Evolutionary conservation across 2,888 invertebrate species (phyloP), one percentile per base, ranked within the genome.

Genomic region (Abrostola tripartita): DNA sequence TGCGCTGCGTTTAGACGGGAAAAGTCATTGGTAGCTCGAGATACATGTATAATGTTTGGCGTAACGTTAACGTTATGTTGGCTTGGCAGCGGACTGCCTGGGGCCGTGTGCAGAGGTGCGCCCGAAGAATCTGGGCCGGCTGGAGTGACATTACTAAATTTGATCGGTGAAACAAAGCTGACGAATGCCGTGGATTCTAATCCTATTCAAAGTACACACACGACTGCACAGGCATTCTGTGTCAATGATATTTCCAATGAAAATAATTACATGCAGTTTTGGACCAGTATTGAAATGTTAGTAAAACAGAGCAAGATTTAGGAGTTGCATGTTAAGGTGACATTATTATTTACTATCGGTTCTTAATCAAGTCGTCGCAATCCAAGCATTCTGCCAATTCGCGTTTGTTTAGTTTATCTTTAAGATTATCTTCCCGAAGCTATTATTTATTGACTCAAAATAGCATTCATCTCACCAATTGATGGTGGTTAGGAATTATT

Each of bases 111-210:
- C 94, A 94, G 86, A 90, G 88, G 89, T 89, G 85, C 89, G 90
- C 86, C 83, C 84, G 81, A 86, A 82, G 92, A 92, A 94, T 93
- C 91, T 92, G 91, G 93, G 92, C 86, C 94, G 92, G 79, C 94
- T 94, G 94, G 94, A 94, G 92, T 92, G 93, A 93, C 94, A 93
- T 90, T 91, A 93, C 93, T 94, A 94, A 92, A 93, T 94, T 92
- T 92, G 92, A 93, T 92, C 90, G 81, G 85, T 82, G 87, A 85
- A 90, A 92, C 92, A 92, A 91, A 91, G 89, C 90, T 88, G 81
- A 84, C 83, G 86, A 88, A 89, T 89, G 85, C 87, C 87, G 85
- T 83, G 76, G 85, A 88, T 82, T 83, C 84, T 84, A 81, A 80
- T 82, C 81, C 83, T 83, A 78, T 79, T 81, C 79, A 75, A 78